A percentile compares a stretch with the other conserved stretches of the same genome.
Evolutionary conservation across 2,797 vertebrate species (phyloP).

Genomic region (Sebastiscus tertius): DNA sequence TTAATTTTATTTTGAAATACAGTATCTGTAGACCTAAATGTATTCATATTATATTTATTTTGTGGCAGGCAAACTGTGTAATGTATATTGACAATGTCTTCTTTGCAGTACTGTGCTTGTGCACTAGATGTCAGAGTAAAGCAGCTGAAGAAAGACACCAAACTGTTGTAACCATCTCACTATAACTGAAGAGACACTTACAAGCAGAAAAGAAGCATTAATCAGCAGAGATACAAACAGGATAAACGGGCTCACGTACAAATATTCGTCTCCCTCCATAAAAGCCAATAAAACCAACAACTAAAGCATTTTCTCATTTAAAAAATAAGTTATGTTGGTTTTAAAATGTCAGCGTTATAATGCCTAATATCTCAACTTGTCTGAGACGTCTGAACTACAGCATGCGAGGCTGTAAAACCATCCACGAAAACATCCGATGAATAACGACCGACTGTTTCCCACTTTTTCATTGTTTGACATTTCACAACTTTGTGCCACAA

Average conservation of each 20-base stretch:
- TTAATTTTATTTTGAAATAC: no score
- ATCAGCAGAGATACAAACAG: not conserved
- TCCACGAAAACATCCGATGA: not conserved
- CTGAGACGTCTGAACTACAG: not conserved
- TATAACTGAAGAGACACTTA: not conserved
- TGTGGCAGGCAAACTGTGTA: not conserved
- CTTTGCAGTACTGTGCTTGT: not conserved
- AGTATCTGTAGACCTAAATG: no score
- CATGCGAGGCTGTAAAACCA: not conserved
- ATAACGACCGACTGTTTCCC: rapidly evolving
- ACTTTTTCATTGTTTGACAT: not conserved
- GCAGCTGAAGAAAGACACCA: not conserved
- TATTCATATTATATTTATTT: not conserved
- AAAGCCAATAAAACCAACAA: not conserved
- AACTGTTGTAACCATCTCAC: not conserved
- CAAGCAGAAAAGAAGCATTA: not conserved
- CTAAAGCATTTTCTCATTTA: not conserved
- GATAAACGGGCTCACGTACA: not conserved
- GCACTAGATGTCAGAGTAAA: slow-evolving; percentile 63
- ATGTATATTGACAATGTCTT: no score
- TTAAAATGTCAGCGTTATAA: not conserved
- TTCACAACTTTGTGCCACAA: slow-evolving; percentile 9
- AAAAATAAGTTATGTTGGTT: not conserved
- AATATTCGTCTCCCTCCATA: not conserved
- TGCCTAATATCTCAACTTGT: not conserved